Percentiles rank a stretch among this genome's conserved stretches.
Conservation (phyloP, 2,113 vertebrate species). For the Saccopteryx leptura region DNA sequence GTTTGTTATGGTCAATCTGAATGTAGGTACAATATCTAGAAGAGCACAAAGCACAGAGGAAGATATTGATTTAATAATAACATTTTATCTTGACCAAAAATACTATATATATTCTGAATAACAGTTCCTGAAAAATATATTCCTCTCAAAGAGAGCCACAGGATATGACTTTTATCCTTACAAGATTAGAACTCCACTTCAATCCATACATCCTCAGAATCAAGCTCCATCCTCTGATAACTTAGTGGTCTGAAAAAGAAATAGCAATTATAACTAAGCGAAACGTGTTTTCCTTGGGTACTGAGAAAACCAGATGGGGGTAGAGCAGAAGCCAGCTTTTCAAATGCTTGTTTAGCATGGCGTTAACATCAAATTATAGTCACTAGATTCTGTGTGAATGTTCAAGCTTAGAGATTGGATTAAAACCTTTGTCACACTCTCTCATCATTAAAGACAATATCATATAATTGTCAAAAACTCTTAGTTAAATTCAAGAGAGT, state of each 20-base stretch:
- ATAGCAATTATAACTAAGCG: not conserved
- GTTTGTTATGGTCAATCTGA: not conserved
- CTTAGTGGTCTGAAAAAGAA: not conserved
- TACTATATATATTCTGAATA: not conserved
- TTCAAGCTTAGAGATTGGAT: not conserved
- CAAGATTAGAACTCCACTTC: not conserved
- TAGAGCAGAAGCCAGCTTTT: not conserved
- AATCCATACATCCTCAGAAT: not conserved
- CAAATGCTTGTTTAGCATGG: not conserved
- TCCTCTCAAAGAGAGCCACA: not conserved
- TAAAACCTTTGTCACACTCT: not conserved
- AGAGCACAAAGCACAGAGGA: not conserved
- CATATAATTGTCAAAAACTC: not conserved
- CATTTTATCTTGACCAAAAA: not conserved
- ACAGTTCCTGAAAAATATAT: not conserved
- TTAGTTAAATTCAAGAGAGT: not conserved
- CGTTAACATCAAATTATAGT: not conserved
- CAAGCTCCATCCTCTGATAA: not conserved
- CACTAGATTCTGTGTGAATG: not conserved
- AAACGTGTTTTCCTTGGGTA: not conserved
- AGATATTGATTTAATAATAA: not conserved
- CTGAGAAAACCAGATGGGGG: not conserved
- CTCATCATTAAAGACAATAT: conserved; percentile 26
- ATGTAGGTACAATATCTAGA: not conserved
- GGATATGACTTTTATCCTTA: not conserved